These are phyloP conservation scores for Potorous gilbertii DNA, from an alignment of 2,797 vertebrate genomes.

Conservation along the genomic window DNA sequence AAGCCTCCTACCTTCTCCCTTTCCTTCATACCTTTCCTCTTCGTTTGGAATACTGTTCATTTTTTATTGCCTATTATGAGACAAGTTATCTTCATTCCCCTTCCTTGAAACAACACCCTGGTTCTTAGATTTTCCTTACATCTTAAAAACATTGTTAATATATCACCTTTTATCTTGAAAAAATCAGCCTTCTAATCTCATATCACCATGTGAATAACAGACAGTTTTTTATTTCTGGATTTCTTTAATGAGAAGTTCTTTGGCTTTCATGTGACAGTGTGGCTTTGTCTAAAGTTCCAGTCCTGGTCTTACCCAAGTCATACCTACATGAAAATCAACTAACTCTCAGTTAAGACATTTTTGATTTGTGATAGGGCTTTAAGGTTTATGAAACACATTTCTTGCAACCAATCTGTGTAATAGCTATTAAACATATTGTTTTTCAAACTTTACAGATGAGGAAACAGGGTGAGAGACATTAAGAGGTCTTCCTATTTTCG, in stretches of 20 bases:
- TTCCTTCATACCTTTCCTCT: not conserved
- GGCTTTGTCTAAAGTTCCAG: not conserved
- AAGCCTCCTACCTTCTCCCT: not conserved
- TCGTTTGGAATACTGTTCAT: not conserved
- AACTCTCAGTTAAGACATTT: not conserved
- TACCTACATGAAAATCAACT: not conserved
- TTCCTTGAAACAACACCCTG: not conserved
- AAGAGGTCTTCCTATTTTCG: not conserved
- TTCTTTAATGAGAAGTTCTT: not conserved
- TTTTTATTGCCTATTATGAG: not conserved
- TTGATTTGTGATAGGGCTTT: not conserved
- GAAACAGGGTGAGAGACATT: not conserved
- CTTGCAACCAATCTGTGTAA: not conserved
- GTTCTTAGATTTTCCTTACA: not conserved
- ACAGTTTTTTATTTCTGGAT: not conserved
- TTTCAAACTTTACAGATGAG: not conserved
- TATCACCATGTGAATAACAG: not conserved
- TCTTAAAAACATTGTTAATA: not conserved
- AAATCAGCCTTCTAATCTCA: not conserved
- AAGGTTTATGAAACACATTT: not conserved
- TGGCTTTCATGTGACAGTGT: not conserved
- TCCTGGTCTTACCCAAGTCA: not conserved
- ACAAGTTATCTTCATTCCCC: not conserved
- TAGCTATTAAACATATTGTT: not conserved
- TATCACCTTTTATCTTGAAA: not conserved